These are phyloP conservation scores for Cotesia glomerata DNA, from an alignment of 1,140 invertebrate species.

Conservation along the genomic window DNA sequence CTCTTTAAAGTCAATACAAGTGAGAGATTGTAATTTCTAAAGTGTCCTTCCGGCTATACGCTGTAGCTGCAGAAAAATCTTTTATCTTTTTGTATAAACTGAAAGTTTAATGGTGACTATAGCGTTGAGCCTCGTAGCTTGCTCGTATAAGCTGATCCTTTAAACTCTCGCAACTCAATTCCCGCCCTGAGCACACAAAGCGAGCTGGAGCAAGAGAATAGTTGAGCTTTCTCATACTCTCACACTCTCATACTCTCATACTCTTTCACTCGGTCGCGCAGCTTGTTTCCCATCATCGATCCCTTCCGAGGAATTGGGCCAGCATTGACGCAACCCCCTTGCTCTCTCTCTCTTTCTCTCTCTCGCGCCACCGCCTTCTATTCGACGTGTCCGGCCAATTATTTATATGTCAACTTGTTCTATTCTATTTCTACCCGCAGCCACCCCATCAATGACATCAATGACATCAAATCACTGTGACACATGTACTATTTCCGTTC, in stretches of 20 bases:
- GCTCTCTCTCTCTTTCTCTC: constrained; percentile 27
- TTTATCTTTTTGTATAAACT: too few relatives aligned
- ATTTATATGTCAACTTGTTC: constrained; percentile 40
- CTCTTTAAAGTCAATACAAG: too few relatives aligned
- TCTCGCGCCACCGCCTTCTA: constrained; percentile 31
- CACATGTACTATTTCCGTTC: neutral
- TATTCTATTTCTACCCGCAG: constrained; percentile 27
- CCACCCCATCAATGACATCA: neutral
- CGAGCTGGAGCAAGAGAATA: neutral
- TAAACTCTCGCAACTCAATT: too few relatives aligned
- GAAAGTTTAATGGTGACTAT: too few relatives aligned
- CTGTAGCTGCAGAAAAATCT: too few relatives aligned
- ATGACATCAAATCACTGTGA: neutral
- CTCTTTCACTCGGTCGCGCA: constrained; percentile 25
- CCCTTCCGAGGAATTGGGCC: constrained; percentile 53
- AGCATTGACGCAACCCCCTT: constrained; percentile 48
- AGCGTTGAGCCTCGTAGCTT: too few relatives aligned
- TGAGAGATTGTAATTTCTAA: too few relatives aligned
- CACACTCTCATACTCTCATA: constrained; percentile 7
- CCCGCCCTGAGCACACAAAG: too few relatives aligned
- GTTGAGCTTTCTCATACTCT: neutral
- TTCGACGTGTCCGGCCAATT: constrained; percentile 42
- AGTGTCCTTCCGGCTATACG: too few relatives aligned
- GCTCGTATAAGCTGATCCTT: too few relatives aligned
- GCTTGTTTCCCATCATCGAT: constrained; percentile 47